Percentiles rank a stretch among this genome's conserved stretches.
Evolutionary conservation across 1,140 invertebrate genomes (phyloP).

Genomic region (Caenorhabditis briggsae): DNA sequence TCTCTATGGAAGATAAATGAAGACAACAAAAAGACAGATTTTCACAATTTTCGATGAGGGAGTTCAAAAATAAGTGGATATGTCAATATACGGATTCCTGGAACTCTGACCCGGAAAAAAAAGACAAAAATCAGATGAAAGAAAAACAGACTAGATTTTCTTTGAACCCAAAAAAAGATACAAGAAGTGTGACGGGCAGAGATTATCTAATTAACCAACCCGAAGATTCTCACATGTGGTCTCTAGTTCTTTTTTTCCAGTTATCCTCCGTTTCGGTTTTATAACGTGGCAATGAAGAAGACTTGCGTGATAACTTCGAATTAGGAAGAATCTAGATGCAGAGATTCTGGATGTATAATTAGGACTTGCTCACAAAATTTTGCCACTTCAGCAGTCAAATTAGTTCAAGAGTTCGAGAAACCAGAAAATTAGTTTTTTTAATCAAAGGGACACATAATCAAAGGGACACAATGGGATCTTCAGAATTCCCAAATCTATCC

Average conservation of each 20-base stretch:
- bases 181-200: not conserved
- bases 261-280: not conserved
- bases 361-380: no score
- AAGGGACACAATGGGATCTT: not conserved
- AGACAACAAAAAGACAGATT: not conserved
- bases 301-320: conserved; percentile 13
- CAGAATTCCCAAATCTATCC: not conserved
- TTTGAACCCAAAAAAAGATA: not conserved
- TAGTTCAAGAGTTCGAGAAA: no score
- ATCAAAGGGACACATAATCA: not conserved
- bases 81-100: not conserved
- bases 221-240: not conserved
- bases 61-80: conserved; percentile 14
- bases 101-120: no score
- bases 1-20: no score
- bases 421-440: not conserved
- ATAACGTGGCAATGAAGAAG: conserved; percentile 13
- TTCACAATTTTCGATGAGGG: not conserved
- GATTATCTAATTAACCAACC: not conserved
- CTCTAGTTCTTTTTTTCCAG: not conserved
- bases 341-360: not conserved
- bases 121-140: no score
- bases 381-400: no score
- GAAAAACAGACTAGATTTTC: not conserved
- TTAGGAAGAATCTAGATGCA: not conserved